These are phyloP conservation scores for Himalopsyche japonica DNA, from an alignment of 2,888 invertebrate species.

Conservation along the genomic window DNA sequence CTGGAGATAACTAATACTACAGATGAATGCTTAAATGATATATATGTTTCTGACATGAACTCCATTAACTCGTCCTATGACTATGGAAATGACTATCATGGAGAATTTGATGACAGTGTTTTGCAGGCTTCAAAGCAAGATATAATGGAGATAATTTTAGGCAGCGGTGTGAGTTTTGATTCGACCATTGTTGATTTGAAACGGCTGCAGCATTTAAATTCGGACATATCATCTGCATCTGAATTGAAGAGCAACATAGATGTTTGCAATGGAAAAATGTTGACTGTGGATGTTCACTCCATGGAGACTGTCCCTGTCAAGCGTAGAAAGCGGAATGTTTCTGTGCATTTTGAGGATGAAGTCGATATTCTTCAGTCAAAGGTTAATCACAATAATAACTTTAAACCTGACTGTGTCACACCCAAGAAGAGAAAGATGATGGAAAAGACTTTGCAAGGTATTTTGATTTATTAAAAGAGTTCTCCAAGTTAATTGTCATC, in stretches of 20 bases:
- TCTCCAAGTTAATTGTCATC: no score
- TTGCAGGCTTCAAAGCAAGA: slow-evolving; percentile 55
- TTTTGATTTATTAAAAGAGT: neutral
- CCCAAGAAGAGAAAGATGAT: slow-evolving; percentile 5
- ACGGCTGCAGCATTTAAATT: slow-evolving; percentile 33
- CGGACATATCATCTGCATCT: neutral
- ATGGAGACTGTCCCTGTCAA: neutral
- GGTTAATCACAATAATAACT: slow-evolving; percentile 33
- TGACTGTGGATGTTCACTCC: neutral
- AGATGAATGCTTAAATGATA: neutral
- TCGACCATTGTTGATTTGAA: slow-evolving; percentile 43
- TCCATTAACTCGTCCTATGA: neutral
- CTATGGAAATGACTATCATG: slow-evolving; percentile 47
- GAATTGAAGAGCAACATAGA: neutral
- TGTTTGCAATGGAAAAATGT: neutral
- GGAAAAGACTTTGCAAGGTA: slow-evolving; percentile 16
- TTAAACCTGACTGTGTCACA: neutral
- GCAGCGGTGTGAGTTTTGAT: slow-evolving; percentile 47
- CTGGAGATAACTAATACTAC: neutral
- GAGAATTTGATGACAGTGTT: slow-evolving; percentile 55
- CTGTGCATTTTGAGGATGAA: slow-evolving; percentile 15
- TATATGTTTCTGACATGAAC: neutral
- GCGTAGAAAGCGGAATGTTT: slow-evolving; percentile 24
- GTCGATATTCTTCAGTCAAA: neutral
- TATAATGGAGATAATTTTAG: slow-evolving; percentile 59